Evolutionary conservation across 2,113 vertebrate species (phyloP), one percentile per base, ranked within the genome.

Genomic region (Grus americana): DNA sequence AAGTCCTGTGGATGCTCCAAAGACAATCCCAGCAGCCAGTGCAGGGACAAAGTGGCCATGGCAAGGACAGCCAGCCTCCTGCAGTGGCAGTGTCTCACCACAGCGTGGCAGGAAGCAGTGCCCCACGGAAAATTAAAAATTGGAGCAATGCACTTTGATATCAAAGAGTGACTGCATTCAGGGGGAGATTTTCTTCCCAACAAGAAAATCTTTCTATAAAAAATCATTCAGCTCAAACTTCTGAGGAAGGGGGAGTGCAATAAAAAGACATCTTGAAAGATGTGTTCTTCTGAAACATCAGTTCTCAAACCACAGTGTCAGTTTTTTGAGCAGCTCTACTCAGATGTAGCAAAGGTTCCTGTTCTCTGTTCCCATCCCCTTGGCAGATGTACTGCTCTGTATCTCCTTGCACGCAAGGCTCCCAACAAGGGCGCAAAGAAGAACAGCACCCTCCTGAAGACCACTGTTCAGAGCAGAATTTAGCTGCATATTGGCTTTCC

Each of bases 21-120:
- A 61, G 29, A 74, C 36, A 86, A 15, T 18, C 2, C 1, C 0
- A 2, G 67, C 36, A 26, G 0, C 57, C 44, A 46, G 30, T 2
- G 0, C 19, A 29, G 34, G 40, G 36, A n/a, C 23, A 10, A 27
- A 65, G 27, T 3, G 26, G 59, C 54, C n/a, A 16, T 1, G 36
- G 59, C 0, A 1, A 70, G 16, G 54, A 46, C 54, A 74, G 29
- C 4, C 42, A 74, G 6, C 5, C 49, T 79, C 44, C 32, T 57
- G 62, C 36, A 49, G 30, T 40, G 34, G 50, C 71, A 68, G 3
- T 5, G 34, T 24, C 63, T 57, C 50, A 24, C 52, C 58, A 54
- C 9, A 10, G 58, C 3, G 2, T 4, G 36, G 46, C 36, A 80
- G 72, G 55, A 92, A 59, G 50, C 15, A 11, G 32, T 19, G 22